Conservation (phyloP, 2,888 invertebrate species). For the Bugulina stolonifera region DNA sequence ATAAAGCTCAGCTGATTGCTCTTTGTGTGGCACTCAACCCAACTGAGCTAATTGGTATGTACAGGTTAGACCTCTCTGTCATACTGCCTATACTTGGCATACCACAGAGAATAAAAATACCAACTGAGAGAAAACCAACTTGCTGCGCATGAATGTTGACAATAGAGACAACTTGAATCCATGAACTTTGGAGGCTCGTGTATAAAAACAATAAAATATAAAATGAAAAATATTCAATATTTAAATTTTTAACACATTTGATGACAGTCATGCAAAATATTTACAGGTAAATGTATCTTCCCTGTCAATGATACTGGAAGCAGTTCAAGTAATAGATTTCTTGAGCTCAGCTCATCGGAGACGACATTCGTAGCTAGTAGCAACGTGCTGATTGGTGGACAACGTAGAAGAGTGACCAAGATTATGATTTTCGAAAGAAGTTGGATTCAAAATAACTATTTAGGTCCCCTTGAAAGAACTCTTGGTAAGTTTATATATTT, state of each 20-base stretch:
- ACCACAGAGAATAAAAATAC: not conserved
- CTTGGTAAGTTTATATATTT: conserved; percentile 7
- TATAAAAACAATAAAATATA: no score
- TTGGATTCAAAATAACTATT: conserved; percentile 15
- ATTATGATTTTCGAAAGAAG: conserved; percentile 5
- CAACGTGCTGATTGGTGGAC: not conserved
- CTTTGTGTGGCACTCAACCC: not conserved
- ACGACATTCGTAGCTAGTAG: not conserved
- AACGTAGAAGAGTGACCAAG: not conserved
- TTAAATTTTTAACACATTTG: no score
- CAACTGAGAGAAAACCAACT: no score
- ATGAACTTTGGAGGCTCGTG: no score
- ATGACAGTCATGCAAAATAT: not conserved
- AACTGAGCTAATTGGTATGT: not conserved
- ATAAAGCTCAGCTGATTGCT: not conserved
- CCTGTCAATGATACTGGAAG: not conserved
- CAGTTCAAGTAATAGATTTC: not conserved
- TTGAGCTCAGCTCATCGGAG: conserved; percentile 3
- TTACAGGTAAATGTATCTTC: not conserved
- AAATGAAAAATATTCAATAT: no score
- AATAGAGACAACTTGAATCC: no score
- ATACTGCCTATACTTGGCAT: not conserved
- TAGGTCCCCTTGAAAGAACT: conserved; percentile 4
- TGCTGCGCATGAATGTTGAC: no score
- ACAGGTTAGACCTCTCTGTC: no score